Base-by-base conservation (phyloP, 2,113 vertebrate genomes). In the Archocentrus centrarchus region DNA sequence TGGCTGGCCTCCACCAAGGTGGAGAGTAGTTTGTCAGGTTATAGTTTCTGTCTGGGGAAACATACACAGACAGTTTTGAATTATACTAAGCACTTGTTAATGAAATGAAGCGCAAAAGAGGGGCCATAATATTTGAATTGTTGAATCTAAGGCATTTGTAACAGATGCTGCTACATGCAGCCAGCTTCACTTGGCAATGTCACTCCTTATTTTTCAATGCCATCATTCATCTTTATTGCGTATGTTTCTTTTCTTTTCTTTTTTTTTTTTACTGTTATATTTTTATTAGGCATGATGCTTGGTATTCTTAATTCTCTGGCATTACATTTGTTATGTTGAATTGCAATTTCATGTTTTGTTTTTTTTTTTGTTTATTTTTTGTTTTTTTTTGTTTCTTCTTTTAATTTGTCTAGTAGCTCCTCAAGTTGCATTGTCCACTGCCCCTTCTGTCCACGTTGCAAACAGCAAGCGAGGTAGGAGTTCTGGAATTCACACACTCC, bases 401-500 rank as follows among this genome's bases (percentile, higher is more conserved):
- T 90, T 91, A 96, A 96, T 96, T 95, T 96, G 90, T 97, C 94
- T 94, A 97, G 97, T 98, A 96, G 95, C 96, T 96, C 96, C 97
- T 95, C 97, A 97, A 93, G 96, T 98, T 97, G 96, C 96, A 95
- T 96, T 98, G 96, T 96, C 97, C 96, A 98, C 97, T 94, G 96
- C 97, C 96, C 96, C 97, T 96, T 97, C 97, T 93, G 96, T 97
- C 96, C 97, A 98, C 96, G 96, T 97, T 97, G 96, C 97, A 97
- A 98, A 98, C 96, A 97, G 97, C 97, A 97, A 98, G 96, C 96
- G 97, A 99, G 97, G 98, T 98, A 98, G 97, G 97, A 98, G 93
- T 95, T 96, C 96, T 96, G 94, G 94, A 95, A 96, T 97, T 98
- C 95, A 97, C 97, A 96, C 95, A 95, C 95, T 94, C 94, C 77